Evolutionary conservation across 2,113 vertebrate species (phyloP), one percentile per base, ranked within the genome.

Genomic region (Physeter macrocephalus): DNA sequence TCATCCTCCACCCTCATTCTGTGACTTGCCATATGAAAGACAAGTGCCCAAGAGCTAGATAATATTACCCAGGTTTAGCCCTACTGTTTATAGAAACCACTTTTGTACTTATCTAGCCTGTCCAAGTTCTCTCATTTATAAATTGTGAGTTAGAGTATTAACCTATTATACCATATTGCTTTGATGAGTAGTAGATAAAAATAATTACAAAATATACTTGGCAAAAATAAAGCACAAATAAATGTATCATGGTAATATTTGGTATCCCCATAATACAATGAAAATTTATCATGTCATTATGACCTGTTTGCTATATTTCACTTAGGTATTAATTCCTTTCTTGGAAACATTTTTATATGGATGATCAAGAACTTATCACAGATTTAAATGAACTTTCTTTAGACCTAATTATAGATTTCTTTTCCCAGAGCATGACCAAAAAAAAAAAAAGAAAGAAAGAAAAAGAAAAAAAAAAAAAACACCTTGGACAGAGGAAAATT

Each of bases 351-450:
- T 89, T 95, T 89, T 74, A 59, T 34, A 43, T 80, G 41, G 41
- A 81, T 93, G 39, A 84, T 95, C 12, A 64, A 87, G 69, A 93
- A 92, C 25, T 85, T 46, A 95, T 78, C 39, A 96, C 43, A 94
- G 46, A 81, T 93, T 92, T 92, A 96, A 94, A 88, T 91, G 39
- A 96, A 78, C 23, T 77, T 84, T 88, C 29, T 87, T 92, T n/a
- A 87, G 74, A 72, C 6, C 59, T 78, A 81, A 86, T 83, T 94
- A 66, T 46, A 39, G 13, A 11, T 15, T 93, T 85, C 11, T 90
- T 93, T 81, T 64, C 36, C 49, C 17, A 87, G 74, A 89, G 17
- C 4, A 83, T 90, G 67, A 69, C 14, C 2, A 8, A 43, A 52
- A 72, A 61, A 46, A 11, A 77, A 46, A 57, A 36, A 9, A 29